Conservation (phyloP, 2,797 vertebrate genomes). For the Hephaestus fuliginosus region DNA sequence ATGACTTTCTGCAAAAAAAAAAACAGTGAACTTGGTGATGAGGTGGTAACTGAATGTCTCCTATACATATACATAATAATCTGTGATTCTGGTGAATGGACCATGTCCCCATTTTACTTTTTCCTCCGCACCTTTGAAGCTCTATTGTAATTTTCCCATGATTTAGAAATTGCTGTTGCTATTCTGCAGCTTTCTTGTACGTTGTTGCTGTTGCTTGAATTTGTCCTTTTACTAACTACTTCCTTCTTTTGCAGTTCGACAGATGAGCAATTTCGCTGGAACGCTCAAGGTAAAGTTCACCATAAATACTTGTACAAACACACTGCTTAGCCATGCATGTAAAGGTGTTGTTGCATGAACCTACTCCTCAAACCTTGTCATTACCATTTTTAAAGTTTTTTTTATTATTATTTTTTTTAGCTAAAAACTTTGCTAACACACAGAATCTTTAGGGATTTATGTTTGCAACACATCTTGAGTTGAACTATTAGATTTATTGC, state of each 20-base stretch:
- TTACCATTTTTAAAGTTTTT: background rate
- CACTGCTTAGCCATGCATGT: background rate
- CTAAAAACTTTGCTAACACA: background rate
- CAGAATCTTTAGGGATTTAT: slow-evolving; percentile 11
- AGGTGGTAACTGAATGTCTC: background rate
- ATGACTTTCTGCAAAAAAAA: background rate
- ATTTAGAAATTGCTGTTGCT: background rate
- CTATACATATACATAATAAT: background rate
- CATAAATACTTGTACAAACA: slow-evolving; percentile 6
- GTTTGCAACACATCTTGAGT: slow-evolving; percentile 17
- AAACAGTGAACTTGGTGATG: background rate
- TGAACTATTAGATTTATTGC: slow-evolving; percentile 31
- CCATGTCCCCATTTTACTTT: background rate
- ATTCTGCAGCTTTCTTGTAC: background rate
- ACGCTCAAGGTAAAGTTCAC: slow-evolving; percentile 91
- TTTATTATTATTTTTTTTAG: background rate
- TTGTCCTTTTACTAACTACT: slow-evolving; percentile 7
- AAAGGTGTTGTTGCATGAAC: background rate
- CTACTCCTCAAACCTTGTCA: background rate
- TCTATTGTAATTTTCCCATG: background rate
- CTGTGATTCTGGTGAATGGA: background rate
- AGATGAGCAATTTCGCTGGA: slow-evolving; percentile 98
- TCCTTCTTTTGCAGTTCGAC: slow-evolving; percentile 90
- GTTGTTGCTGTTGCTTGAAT: background rate
- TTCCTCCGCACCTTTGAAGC: background rate